These are phyloP conservation scores for Leucophenga montana DNA, from an alignment of 2,888 invertebrate genomes.

Conservation along the genomic window DNA sequence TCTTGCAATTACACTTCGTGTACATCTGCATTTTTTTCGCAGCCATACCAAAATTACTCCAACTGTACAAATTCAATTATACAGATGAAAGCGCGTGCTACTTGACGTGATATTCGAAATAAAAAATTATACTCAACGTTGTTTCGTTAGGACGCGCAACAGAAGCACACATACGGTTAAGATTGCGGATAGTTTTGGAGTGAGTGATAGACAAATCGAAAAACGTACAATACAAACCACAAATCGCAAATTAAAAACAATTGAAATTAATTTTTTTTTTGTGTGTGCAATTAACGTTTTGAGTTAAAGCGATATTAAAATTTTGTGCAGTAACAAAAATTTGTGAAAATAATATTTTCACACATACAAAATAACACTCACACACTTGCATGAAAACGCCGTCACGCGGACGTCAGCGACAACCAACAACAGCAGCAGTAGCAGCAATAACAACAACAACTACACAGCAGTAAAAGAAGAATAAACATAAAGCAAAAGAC, in stretches of 20 bases:
- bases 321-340: background rate
- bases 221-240: constrained; percentile 30
- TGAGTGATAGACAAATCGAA: background rate
- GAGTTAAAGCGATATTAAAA: too few relatives aligned
- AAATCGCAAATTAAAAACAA: constrained; percentile 37
- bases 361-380: constrained; percentile 7
- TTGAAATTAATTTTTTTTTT: constrained; percentile 20
- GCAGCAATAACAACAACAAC: background rate
- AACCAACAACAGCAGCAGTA: background rate
- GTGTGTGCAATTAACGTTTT: background rate
- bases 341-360: constrained; percentile 30
- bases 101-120: too few relatives aligned
- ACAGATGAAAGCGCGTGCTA: too few relatives aligned
- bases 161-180: too few relatives aligned
- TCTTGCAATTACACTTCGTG: too few relatives aligned
- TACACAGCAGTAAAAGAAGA: background rate
- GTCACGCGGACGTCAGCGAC: constrained; percentile 19
- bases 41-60: too few relatives aligned
- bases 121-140: too few relatives aligned
- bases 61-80: too few relatives aligned
- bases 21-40: too few relatives aligned
- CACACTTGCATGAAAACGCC: constrained; percentile 8
- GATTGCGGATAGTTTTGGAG: too few relatives aligned
- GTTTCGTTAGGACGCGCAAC: too few relatives aligned
- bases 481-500: background rate